phyloP scores from a whole-genome alignment of 2,888 invertebrate species.

The Willowsia nigromaculata region DNA sequence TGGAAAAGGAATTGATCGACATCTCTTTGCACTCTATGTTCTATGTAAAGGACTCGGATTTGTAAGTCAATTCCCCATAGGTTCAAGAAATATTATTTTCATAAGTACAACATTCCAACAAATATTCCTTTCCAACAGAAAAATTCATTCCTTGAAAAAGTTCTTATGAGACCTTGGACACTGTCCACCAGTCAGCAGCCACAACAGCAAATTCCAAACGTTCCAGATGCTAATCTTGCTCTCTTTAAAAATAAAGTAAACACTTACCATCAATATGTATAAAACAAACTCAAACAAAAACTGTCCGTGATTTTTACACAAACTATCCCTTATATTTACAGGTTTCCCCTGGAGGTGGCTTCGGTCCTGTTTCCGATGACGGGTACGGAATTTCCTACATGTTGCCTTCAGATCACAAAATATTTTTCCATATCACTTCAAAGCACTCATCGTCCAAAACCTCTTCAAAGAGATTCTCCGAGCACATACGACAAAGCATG shows the following conservation, averaged over 20 bases:
- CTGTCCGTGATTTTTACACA: not conserved
- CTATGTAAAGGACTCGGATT: conserved; percentile 81
- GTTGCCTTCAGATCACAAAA: conserved; percentile 81
- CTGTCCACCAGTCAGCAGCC: conserved; percentile 82
- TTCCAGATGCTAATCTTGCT: conserved; percentile 80
- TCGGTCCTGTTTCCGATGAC: conserved; percentile 82
- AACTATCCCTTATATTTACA: conserved; percentile 74
- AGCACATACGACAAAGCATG: conserved; percentile 80
- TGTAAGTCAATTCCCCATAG: conserved; percentile 79
- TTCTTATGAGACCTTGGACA: conserved; percentile 81
- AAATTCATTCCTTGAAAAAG: conserved; percentile 81
- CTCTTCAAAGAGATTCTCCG: conserved; percentile 80
- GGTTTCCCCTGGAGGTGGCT: conserved; percentile 82
- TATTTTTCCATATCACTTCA: conserved; percentile 82
- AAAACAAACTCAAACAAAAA: not conserved
- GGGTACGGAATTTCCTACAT: conserved; percentile 82
- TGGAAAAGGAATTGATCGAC: conserved; percentile 82
- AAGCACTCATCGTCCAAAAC: conserved; percentile 80
- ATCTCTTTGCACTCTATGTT: conserved; percentile 82
- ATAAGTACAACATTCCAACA: not conserved
- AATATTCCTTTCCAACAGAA: conserved; percentile 79
- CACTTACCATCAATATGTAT: no score
- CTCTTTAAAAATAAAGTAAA: conserved; percentile 81
- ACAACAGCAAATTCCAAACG: conserved; percentile 81
- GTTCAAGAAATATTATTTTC: not conserved